Conservation (phyloP, 2,113 vertebrate genomes). For the Scatophagus argus region DNA sequence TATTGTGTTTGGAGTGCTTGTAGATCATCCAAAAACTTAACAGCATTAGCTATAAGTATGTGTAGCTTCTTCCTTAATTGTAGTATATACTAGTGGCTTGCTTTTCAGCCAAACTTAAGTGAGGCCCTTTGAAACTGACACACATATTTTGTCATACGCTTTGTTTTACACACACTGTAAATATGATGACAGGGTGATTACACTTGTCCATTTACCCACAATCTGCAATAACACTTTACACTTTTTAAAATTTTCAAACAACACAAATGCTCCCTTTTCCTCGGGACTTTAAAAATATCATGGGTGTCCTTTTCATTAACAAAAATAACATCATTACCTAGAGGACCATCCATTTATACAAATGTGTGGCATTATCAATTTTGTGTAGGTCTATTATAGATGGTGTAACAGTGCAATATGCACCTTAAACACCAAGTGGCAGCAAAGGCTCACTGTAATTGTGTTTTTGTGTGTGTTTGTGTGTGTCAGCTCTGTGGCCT, state of each 20-base stretch:
- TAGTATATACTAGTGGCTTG: neutral
- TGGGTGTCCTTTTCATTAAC: neutral
- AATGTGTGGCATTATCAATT: neutral
- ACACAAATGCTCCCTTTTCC: neutral
- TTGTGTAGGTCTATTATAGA: neutral
- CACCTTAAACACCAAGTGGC: constrained; percentile 65
- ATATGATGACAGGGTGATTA: neutral
- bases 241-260: neutral
- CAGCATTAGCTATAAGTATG: neutral
- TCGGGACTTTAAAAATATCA: neutral
- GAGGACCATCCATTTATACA: neutral
- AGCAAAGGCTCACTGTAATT: constrained; percentile 62
- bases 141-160: neutral
- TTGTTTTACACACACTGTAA: neutral
- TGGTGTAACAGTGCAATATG: constrained; percentile 44
- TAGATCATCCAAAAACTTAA: neutral
- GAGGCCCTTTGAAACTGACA: neutral
- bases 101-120: neutral
- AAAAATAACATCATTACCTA: neutral
- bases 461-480: constrained; percentile 16
- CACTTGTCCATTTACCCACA: neutral
- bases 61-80: neutral
- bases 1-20: neutral
- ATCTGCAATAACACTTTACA: neutral
- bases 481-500: constrained; percentile 50